phyloP scores from a whole-genome alignment of 2,797 vertebrate genomes.

The Staurois parvus region DNA sequence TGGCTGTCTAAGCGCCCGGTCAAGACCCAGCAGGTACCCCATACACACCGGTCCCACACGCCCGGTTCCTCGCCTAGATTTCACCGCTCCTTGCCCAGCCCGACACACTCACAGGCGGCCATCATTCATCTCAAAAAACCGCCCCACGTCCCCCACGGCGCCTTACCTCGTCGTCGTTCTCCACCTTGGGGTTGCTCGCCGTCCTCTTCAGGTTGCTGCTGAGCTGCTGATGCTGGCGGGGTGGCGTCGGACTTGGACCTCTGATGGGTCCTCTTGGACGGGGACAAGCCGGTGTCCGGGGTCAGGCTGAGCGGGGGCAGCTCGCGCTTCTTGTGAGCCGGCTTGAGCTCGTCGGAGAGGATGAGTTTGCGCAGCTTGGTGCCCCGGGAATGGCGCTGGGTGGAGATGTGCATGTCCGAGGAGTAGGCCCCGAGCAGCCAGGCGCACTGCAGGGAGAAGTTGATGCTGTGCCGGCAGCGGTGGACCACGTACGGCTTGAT shows the following conservation, averaged over 20 bases:
- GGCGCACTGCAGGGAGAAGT: constrained; percentile 92
- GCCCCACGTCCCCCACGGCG: too few species aligned
- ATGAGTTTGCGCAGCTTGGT: constrained; percentile 94
- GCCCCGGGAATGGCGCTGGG: constrained; percentile 92
- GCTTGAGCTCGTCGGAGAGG: constrained; percentile 94
- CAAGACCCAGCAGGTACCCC: too few species aligned
- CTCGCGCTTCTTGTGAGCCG: constrained; percentile 79
- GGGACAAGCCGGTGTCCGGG: constrained; percentile 83
- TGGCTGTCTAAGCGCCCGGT: too few species aligned
- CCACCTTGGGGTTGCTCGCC: constrained; percentile 95
- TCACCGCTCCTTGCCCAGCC: too few species aligned
- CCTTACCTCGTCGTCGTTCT: constrained; percentile 93
- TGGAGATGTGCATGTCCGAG: constrained; percentile 98
- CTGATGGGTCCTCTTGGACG: constrained; percentile 95
- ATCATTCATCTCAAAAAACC: too few species aligned
- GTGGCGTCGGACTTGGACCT: constrained; percentile 97
- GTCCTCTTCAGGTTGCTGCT: constrained; percentile 95
- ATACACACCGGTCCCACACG: too few species aligned
- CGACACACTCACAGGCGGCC: too few species aligned
- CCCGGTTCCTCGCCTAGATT: too few species aligned
- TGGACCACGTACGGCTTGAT: constrained; percentile 97
- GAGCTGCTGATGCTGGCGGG: constrained; percentile 87
- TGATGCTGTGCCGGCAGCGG: constrained; percentile 93
- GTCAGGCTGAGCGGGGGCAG: constrained; percentile 70
- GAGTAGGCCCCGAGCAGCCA: constrained; percentile 94